Conservation (phyloP, 2,888 invertebrate species). For the Leptinotarsa juncta region DNA sequence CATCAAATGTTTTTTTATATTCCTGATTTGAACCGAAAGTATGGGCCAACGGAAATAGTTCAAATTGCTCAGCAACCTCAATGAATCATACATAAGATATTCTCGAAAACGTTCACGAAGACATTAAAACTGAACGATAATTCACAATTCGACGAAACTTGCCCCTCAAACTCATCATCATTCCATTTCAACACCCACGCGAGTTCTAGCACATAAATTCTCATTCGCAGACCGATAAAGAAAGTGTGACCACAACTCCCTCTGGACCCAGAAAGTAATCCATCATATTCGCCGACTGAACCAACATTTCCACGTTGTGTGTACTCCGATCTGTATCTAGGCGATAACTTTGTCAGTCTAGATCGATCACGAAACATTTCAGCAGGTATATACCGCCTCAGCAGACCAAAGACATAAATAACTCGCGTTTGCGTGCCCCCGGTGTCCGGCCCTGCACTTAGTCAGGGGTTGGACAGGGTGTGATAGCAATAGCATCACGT, state of each 20-base stretch:
- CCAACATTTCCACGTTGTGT: conserved; percentile 1
- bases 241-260: conserved; percentile 10
- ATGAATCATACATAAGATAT: too few relatives aligned
- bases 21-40: too few relatives aligned
- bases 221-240: neutral
- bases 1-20: too few relatives aligned
- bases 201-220: neutral
- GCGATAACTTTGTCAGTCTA: conserved; percentile 33
- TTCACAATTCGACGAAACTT: too few relatives aligned
- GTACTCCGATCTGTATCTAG: conserved; percentile 9
- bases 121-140: too few relatives aligned
- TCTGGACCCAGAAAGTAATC: neutral
- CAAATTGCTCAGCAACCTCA: too few relatives aligned
- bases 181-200: too few relatives aligned
- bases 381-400: conserved; percentile 37
- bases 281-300: conserved; percentile 8
- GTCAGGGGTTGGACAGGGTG: conserved; percentile 53
- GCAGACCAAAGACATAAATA: conserved; percentile 47
- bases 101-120: too few relatives aligned
- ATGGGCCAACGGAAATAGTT: too few relatives aligned
- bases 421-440: conserved; percentile 49
- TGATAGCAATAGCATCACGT: conserved; percentile 47
- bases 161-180: too few relatives aligned
- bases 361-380: conserved; percentile 28
- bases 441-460: conserved; percentile 55